Base-by-base conservation (phyloP, 2,797 vertebrate species). In the Cynopterus sphinx region DNA sequence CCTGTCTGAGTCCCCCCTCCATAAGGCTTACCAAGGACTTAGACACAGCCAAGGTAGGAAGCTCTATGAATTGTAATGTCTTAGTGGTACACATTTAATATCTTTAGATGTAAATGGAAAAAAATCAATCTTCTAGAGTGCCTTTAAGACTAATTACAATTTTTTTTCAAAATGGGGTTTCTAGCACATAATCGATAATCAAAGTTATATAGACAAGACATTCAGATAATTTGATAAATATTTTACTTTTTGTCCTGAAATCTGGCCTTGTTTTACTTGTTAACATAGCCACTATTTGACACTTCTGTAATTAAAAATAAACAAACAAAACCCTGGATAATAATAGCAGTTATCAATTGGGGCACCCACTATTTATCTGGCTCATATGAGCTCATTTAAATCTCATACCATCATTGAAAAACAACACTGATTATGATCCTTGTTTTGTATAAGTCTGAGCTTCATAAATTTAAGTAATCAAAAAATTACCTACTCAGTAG, bases 301-400 rank as follows among this genome's bases (percentile, higher is more conserved):
- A 83, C 9, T 87, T 89, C 13, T 68, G 4, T 55, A 90, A 63
- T 86, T 92, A 49, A 79, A 91, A 95, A 78, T 9, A 78, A 86
- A 90, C 10, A 43, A 73, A 49, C 10, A 59, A 78, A 83, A 33
- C 10, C 10, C 31, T 57, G 36, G 67, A 51, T 73, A 86, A 46
- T 87, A 92, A 61, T 16, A 39, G 49, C 12, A 90, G 17, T 39
- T 91, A 57, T 12, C n/a, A 65, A 84, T 65, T 11, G 24, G 21
- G 28, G 33, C 0, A 46, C 8, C 21, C 5, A 22, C 10, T 51
- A 5, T 57, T 11, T 43, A 41, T 73, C 26, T 63, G 53, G 22
- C 19, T 1, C 4, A 71, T 13, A 33, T 16, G 5, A 74, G 2
- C 43, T 75, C 16, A 53, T 82, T 94, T 83, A 46, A 75, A 81